Evolutionary conservation across 2,888 invertebrate species (phyloP), one percentile per base, ranked within the genome.

Genomic region (Thecocarcelia acutangulata): DNA sequence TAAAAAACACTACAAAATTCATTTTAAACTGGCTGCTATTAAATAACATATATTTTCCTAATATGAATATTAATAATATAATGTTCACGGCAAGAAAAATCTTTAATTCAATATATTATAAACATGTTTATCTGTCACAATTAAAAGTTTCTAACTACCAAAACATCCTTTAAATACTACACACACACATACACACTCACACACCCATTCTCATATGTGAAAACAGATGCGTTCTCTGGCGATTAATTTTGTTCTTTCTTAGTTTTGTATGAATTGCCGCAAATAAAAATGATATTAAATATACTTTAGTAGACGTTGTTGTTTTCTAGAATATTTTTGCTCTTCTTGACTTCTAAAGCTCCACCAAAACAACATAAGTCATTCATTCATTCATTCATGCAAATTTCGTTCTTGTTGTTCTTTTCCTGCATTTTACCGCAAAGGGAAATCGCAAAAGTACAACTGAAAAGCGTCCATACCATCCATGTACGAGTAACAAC

Each of bases 361-460:
- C 50, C 48, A 63, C 28, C 56, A 64, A 24, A 77, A 77, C 63
- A 77, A 77, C 63, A 70, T 78, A 74, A 78, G 66, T 82, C 82
- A 82, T 82, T 82, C 77, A 76, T 80, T 82, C 82, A 82, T 82
- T 82, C 77, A 76, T 80, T 69, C 68, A 66, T 78, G 64, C 74
- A 73, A 66, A 78, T 70, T 64, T 37, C 15, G 37, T 40, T 40
- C 40, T 28, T 0, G n/a, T n/a, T n/a, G n/a, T n/a, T n/a, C n/a
- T 33, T 63, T 13, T 9, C 9, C 13, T 48, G 3, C 21, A n/a
- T 37, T 40, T 17, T 13, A 24, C 46, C 59, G 61, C 37, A 61
- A 76, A 76, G 54, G 61, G 69, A 66, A 21, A 61, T 15, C 48
- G 40, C 50, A 50, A 75, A 75, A 24, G 37, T 68, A 54, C 28